Evolutionary conservation across 2,113 vertebrate species (phyloP), one percentile per base, ranked within the genome.

Genomic region (Phainopepla nitens): DNA sequence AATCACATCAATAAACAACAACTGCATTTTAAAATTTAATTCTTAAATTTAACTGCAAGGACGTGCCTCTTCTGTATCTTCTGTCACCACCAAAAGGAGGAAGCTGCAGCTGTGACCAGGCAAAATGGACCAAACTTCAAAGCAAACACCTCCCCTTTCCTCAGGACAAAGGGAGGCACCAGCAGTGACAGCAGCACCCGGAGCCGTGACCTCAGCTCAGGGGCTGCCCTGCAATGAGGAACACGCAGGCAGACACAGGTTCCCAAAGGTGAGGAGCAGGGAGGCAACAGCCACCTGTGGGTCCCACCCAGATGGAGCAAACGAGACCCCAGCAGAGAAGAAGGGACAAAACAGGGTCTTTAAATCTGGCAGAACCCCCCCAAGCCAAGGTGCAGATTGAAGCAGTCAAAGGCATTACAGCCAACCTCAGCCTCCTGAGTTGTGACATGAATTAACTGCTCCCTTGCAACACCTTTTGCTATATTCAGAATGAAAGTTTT

Each of bases 141-240:
- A 68, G 53, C 42, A 45, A 70, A 78, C 1, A 2, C 19, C 13
- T 33, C 44, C 27, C 19, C n/a, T n/a, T 11, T 10, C 1, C 7
- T 28, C 3, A 53, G 68, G 62, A 54, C 82, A 54, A 2, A 39
- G 41, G 33, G 58, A 72, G 64, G 60, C 49, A 44, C 15, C 25
- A 51, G 71, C 56, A 69, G 86, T 0, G 6, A 15, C 13, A 68
- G 76, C 81, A 82, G 72, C 35, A n/a, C 3, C 42, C 0, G 4
- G 33, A 60, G 87, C 60, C 1, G 1, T 2, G 16, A 41, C 23
- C 51, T 15, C 71, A 39, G 60, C 20, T 39, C 53, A n/a, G 72
- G 22, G 0, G 7, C 53, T 51, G 62, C 72, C 0, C 0, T 15
- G 84, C 44, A 13, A 2, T 2, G 19, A 4, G 7, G 31, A 44